phyloP scores from a whole-genome alignment of 2,888 invertebrate genomes.

The Meteorus colon region DNA sequence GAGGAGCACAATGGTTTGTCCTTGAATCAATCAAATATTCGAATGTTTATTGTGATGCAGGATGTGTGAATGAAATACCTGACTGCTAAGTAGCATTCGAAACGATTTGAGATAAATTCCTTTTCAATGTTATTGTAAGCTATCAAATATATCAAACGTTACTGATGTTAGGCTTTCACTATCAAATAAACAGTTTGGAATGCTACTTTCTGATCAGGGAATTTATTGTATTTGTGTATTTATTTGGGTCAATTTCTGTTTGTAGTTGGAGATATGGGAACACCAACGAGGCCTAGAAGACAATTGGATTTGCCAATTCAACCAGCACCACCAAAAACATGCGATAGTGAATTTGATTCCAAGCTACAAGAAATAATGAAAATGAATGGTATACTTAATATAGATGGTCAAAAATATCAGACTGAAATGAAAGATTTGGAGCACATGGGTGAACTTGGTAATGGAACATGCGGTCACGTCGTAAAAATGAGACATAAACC shows the following conservation, averaged over 20 bases:
- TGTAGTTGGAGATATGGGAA: constrained; percentile 74
- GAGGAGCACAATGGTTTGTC: neutral
- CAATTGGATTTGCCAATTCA: constrained; percentile 78
- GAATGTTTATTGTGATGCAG: neutral
- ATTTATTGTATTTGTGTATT: neutral
- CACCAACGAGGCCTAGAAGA: constrained; percentile 75
- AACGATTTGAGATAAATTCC: no score
- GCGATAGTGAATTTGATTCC: constrained; percentile 79
- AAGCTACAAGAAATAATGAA: constrained; percentile 94
- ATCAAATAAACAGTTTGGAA: no score
- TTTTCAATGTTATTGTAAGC: no score
- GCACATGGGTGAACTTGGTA: constrained; percentile 90
- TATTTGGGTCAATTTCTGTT: constrained; percentile 30
- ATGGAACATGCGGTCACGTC: constrained; percentile 98
- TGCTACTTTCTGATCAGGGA: neutral
- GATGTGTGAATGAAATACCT: no score
- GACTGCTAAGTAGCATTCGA: no score
- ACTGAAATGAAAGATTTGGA: constrained; percentile 89
- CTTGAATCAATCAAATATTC: neutral
- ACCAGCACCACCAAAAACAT: constrained; percentile 80
- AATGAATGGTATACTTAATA: constrained; percentile 91
- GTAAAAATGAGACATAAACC: constrained; percentile 95
- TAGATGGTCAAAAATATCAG: constrained; percentile 85
- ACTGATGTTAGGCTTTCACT: no score
- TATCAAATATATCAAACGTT: no score